Evolutionary conservation across 2,797 vertebrate species (phyloP).

Genomic region (Rhynchotus rufescens): DNA sequence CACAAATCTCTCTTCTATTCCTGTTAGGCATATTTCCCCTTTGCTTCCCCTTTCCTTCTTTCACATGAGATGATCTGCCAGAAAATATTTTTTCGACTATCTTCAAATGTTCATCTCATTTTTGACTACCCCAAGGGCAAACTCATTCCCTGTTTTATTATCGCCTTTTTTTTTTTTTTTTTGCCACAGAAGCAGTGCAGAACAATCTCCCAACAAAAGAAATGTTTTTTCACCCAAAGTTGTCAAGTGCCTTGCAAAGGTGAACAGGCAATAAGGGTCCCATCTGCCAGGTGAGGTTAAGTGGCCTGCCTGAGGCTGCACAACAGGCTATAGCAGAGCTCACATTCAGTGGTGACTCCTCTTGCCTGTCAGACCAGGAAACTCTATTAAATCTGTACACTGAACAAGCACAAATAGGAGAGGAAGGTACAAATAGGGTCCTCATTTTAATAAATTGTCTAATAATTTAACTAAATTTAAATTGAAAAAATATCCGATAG

Average conservation of each 20-base stretch:
- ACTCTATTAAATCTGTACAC: not conserved
- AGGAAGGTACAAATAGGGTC: not conserved
- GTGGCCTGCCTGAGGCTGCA: not conserved
- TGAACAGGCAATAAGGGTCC: not conserved
- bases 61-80: constrained; percentile 48
- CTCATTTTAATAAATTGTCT: not conserved
- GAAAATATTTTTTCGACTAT: constrained; percentile 56
- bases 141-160: constrained; percentile 30
- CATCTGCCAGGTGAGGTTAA: not conserved
- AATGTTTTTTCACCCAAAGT: not conserved
- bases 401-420: not conserved
- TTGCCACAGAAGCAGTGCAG: not conserved
- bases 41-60: constrained; percentile 42
- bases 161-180: not conserved
- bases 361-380: not conserved
- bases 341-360: not conserved
- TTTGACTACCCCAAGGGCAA: constrained; percentile 49
- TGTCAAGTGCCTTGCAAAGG: not conserved
- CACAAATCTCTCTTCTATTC: constrained; percentile 21
- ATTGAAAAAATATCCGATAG: accelerated
- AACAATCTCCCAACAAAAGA: not conserved
- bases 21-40: constrained; percentile 17
- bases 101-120: constrained; percentile 50
- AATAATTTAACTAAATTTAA: not conserved
- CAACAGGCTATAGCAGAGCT: accelerated